Conservation (phyloP, 2,797 vertebrate species). For the Cossypha polioptera region DNA sequence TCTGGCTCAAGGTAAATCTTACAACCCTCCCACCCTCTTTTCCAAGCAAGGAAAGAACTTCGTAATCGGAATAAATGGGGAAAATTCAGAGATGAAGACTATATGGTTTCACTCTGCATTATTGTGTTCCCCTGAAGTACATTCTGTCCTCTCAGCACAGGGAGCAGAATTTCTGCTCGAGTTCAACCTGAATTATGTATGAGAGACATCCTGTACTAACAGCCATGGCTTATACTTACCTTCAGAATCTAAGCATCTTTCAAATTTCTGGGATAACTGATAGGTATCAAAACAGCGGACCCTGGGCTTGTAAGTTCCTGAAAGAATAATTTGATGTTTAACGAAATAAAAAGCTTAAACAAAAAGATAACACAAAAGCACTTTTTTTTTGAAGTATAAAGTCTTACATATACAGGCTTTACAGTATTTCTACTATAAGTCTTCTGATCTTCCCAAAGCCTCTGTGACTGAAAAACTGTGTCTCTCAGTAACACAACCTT, state of each 20-base stretch:
- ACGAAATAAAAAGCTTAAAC: background rate
- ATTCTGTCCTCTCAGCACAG: background rate
- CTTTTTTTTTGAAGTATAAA: too few relatives aligned
- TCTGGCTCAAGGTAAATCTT: background rate
- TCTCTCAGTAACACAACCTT: background rate
- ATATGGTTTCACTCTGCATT: background rate
- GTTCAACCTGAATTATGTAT: background rate
- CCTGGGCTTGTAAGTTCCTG: constrained; percentile 96
- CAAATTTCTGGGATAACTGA: constrained; percentile 96
- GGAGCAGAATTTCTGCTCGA: background rate
- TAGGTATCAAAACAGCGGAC: constrained; percentile 94
- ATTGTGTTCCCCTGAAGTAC: background rate
- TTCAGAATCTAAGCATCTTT: constrained; percentile 95
- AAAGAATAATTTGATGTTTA: constrained; percentile 34
- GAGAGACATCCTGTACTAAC: background rate
- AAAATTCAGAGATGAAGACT: background rate
- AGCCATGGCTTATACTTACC: constrained; percentile 72
- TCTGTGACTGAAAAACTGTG: background rate
- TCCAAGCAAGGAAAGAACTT: background rate
- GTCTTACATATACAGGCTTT: background rate
- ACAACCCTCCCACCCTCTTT: accelerated
- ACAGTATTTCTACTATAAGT: background rate
- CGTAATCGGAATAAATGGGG: background rate
- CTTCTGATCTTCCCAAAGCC: background rate
- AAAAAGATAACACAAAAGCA: background rate